Percentiles rank a stretch among this genome's conserved stretches.
phyloP scores from a whole-genome alignment of 2,797 vertebrate species.

The Monodelphis domestica region DNA sequence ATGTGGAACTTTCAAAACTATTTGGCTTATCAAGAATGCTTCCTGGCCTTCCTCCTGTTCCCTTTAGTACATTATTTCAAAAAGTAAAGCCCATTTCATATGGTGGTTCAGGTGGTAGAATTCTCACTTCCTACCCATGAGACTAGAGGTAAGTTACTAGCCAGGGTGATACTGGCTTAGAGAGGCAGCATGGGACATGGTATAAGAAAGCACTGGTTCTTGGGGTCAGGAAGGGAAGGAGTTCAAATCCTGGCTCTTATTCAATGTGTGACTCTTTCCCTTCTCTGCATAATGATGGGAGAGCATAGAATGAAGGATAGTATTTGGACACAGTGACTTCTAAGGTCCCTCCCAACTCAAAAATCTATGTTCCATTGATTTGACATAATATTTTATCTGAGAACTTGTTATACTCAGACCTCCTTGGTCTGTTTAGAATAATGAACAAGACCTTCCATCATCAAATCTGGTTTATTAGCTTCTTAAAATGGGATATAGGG shows the following conservation, averaged over 20 bases:
- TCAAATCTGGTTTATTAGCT: not conserved
- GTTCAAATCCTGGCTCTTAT: not conserved
- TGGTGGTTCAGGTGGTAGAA: not conserved
- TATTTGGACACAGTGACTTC: not conserved
- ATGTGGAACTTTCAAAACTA: not conserved
- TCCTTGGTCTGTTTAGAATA: not conserved
- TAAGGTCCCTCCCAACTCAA: not conserved
- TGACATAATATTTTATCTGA: not conserved
- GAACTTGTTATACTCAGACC: not conserved
- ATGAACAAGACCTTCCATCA: not conserved
- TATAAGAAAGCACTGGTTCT: not conserved
- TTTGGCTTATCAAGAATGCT: not conserved
- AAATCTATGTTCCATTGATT: not conserved
- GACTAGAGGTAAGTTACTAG: not conserved
- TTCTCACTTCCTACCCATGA: not conserved
- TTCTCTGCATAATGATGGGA: not conserved
- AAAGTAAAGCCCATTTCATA: not conserved
- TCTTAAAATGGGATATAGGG: not conserved
- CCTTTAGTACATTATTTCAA: not conserved
- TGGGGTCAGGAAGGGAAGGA: not conserved
- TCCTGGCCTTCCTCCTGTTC: not conserved
- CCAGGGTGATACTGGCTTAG: not conserved
- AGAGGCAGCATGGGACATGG: not conserved
- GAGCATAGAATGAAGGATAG: not conserved
- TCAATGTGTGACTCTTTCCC: not conserved